A percentile compares a stretch with the other conserved stretches of the same genome.
Conservation (phyloP, 2,888 invertebrate genomes). For the Chrysodeixis includens region DNA sequence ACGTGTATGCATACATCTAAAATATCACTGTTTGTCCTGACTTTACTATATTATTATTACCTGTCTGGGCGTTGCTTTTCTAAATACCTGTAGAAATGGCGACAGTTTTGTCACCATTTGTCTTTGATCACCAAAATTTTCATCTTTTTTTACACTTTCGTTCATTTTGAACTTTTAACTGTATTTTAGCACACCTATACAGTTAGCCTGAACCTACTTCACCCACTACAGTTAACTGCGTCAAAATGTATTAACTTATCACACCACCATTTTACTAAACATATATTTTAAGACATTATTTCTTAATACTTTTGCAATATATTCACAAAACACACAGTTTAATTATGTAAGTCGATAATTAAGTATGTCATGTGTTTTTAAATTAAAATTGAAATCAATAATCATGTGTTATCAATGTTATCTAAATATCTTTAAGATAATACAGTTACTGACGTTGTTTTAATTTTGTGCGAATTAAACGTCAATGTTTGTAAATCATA, state of each 20-base stretch:
- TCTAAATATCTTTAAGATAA: slow-evolving; percentile 31
- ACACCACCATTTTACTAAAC: background rate
- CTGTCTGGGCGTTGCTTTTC: slow-evolving; percentile 80
- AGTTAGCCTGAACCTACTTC: no score
- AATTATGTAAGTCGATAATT: slow-evolving; percentile 15
- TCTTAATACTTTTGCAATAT: background rate
- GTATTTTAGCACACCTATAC: background rate
- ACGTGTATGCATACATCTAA: no score
- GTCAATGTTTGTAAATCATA: background rate
- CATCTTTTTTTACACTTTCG: slow-evolving; percentile 28
- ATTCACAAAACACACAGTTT: background rate
- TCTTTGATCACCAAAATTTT: slow-evolving; percentile 49
- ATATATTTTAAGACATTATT: background rate
- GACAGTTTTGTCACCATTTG: slow-evolving; percentile 71
- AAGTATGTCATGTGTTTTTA: slow-evolving; percentile 20
- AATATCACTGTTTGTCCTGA: no score
- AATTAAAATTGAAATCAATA: slow-evolving; percentile 21
- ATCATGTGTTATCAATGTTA: slow-evolving; percentile 35
- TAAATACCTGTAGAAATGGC: slow-evolving; percentile 79
- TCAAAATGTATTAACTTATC: background rate
- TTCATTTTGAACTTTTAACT: no score
- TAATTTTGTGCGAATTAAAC: slow-evolving; percentile 19
- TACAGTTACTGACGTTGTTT: background rate
- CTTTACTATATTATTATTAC: slow-evolving; percentile 65
- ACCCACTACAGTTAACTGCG: no score